Conservation (phyloP, 2,888 invertebrate species). For the Trissoscelio sp. region DNA sequence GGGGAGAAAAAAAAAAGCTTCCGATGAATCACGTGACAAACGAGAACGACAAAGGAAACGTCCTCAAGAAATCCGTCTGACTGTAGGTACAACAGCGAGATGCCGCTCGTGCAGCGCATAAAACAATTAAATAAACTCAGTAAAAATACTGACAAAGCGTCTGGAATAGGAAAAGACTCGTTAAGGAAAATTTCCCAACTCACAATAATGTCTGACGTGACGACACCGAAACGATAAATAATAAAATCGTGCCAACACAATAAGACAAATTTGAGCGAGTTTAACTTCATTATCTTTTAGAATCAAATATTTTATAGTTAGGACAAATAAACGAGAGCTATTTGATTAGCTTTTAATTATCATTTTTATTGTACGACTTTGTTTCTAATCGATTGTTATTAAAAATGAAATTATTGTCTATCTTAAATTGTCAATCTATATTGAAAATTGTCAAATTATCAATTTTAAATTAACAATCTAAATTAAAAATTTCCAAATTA, state of each 20-base stretch:
- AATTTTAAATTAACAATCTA: no score
- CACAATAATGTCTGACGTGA: conserved; percentile 1
- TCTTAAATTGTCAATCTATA: no score
- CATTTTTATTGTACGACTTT: not conserved
- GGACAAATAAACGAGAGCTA: no score
- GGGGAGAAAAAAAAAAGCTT: conserved; percentile 9
- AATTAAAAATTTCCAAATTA: no score
- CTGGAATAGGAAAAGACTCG: conserved; percentile 19
- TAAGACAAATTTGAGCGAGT: no score
- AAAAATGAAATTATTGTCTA: no score
- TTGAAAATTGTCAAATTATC: no score
- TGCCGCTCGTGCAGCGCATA: conserved; percentile 1
- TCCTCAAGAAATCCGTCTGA: not conserved
- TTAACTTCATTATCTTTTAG: no score
- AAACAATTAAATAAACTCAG: conserved; percentile 24
- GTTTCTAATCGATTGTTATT: not conserved
- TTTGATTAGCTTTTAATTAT: not conserved
- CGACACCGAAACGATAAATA: conserved; percentile 7
- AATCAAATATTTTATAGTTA: no score
- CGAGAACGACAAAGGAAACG: conserved; percentile 9
- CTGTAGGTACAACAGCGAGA: not conserved
- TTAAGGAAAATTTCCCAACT: conserved; percentile 21
- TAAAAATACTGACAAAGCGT: not conserved
- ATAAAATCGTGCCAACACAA: no score
- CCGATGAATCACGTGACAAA: conserved; percentile 23